phyloP scores from a whole-genome alignment of 2,888 invertebrate species.

The Metopia argyrocephala region DNA sequence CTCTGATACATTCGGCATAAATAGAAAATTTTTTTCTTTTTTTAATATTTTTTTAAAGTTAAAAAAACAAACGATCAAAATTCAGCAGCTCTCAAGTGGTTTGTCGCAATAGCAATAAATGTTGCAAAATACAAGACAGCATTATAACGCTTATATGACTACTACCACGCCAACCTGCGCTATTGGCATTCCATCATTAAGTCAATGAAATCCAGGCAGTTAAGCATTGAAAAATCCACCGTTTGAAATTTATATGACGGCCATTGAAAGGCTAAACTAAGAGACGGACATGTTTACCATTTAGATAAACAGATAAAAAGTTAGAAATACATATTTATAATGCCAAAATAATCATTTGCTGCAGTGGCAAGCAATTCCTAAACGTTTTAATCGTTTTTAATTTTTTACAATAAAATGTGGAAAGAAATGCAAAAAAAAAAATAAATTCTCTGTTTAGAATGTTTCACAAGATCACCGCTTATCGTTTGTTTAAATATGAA shows the following conservation, averaged over 20 bases:
- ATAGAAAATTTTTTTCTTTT: conserved; percentile 21
- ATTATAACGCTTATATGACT: neutral
- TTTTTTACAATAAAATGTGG: neutral
- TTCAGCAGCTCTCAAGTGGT: neutral
- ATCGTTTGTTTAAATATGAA: neutral
- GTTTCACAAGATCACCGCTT: neutral
- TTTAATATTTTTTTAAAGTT: neutral
- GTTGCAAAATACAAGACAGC: neutral
- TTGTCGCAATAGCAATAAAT: conserved; percentile 8
- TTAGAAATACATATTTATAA: conserved; percentile 2
- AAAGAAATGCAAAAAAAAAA: neutral
- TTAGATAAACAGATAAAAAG: neutral
- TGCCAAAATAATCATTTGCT: conserved; percentile 9
- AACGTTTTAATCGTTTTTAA: neutral
- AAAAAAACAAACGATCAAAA: neutral
- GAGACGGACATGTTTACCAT: neutral
- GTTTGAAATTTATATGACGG: neutral
- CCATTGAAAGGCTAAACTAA: neutral
- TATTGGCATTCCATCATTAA: neutral
- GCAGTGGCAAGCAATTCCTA: neutral
- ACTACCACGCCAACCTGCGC: neutral
- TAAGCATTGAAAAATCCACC: too few species aligned
- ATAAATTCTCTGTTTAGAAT: neutral
- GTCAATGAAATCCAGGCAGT: neutral
- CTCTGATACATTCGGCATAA: conserved; percentile 7